Conservation (phyloP, 1,140 invertebrate species). For the Drosophila repletoides region DNA sequence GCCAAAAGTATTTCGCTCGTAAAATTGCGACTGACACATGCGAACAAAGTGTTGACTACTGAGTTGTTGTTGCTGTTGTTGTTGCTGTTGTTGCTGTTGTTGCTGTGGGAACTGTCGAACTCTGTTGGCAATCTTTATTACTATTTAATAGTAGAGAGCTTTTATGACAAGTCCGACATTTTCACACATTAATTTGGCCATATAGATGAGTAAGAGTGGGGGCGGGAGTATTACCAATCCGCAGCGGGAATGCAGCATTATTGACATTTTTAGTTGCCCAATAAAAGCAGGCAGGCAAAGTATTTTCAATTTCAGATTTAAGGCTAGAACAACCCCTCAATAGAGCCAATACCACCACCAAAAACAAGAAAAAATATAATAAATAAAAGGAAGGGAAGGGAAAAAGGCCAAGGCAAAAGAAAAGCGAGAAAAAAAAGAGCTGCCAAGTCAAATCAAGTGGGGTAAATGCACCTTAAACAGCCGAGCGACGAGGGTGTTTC, state of each 20-base stretch:
- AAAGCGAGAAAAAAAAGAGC: conserved; percentile 18
- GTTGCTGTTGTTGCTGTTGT: conserved; percentile 6
- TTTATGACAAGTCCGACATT: conserved; percentile 57
- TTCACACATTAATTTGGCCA: conserved; percentile 76
- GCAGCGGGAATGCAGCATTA: conserved; percentile 23
- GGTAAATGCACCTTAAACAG: conserved; percentile 63
- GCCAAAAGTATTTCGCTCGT: conserved; percentile 69
- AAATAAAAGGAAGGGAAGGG: conserved; percentile 18
- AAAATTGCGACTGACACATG: conserved; percentile 79
- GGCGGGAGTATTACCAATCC: not conserved
- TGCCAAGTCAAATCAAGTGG: conserved; percentile 20
- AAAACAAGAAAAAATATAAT: not conserved
- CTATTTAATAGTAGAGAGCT: conserved; percentile 69
- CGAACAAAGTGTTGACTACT: conserved; percentile 79
- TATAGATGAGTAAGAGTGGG: too few relatives aligned
- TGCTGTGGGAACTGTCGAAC: conserved; percentile 18
- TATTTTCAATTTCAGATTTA: conserved; percentile 75
- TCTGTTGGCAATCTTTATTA: conserved; percentile 64
- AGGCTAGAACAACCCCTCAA: conserved; percentile 42
- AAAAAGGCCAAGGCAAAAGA: conserved; percentile 9
- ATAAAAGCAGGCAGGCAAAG: conserved; percentile 65
- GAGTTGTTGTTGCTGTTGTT: conserved; percentile 13
- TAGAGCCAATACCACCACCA: conserved; percentile 4
- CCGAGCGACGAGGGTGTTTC: conserved; percentile 15
- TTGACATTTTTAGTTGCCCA: conserved; percentile 42